A percentile compares a stretch with the other conserved stretches of the same genome.
Conservation (phyloP, 2,888 invertebrate species). For the Tetragnatha montana region DNA sequence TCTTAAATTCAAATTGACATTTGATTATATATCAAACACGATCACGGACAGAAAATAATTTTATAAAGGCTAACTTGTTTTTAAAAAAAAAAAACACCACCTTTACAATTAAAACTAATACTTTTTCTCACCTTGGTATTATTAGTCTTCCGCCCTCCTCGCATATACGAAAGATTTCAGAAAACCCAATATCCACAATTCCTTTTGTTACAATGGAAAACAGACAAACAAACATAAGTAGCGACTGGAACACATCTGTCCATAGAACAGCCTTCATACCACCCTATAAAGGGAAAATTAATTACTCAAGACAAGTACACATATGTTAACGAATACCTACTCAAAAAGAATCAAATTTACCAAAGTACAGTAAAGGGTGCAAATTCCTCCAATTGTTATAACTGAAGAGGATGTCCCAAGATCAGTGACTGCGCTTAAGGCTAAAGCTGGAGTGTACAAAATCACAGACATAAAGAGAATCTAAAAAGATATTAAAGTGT, state of each 20-base stretch:
- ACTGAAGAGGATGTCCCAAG: slow-evolving; percentile 91
- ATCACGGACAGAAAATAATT: too few species aligned
- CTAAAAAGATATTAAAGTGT: slow-evolving; percentile 21
- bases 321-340: background rate
- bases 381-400: slow-evolving; percentile 76
- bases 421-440: slow-evolving; percentile 87
- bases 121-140: slow-evolving; percentile 74
- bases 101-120: too few species aligned
- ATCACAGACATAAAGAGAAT: slow-evolving; percentile 83
- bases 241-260: slow-evolving; percentile 92
- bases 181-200: slow-evolving; percentile 83
- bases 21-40: too few species aligned
- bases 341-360: slow-evolving; percentile 80
- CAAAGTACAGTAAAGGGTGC: slow-evolving; percentile 87
- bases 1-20: too few species aligned
- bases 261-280: slow-evolving; percentile 86
- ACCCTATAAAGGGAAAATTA: slow-evolving; percentile 79
- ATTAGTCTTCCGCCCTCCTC: slow-evolving; percentile 83
- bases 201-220: slow-evolving; percentile 88
- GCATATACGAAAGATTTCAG: slow-evolving; percentile 84
- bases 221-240: slow-evolving; percentile 89
- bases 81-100: too few species aligned
- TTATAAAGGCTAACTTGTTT: too few species aligned
- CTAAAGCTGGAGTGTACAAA: slow-evolving; percentile 90
- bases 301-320: background rate